A percentile compares a stretch with the other conserved stretches of the same genome.
phyloP scores from a whole-genome alignment of 2,113 vertebrate genomes.

The Casuarius casuarius region DNA sequence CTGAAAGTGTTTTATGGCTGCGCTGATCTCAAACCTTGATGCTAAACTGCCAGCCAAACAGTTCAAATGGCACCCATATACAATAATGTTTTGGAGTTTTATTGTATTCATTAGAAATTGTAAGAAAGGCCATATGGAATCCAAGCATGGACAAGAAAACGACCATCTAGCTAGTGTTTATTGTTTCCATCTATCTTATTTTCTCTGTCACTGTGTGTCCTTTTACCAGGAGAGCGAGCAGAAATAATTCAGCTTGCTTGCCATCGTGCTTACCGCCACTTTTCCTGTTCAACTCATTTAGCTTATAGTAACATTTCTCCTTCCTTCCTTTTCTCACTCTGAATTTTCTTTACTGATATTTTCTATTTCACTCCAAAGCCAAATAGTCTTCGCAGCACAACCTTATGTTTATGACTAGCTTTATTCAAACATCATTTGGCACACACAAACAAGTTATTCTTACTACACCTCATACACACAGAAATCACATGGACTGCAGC shows the following conservation, averaged over 20 bases:
- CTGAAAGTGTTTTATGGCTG: background rate
- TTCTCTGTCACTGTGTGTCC: background rate
- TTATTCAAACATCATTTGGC: background rate
- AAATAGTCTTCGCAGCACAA: background rate
- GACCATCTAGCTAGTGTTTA: background rate
- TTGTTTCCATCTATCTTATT: background rate
- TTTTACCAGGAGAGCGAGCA: background rate
- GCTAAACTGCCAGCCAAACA: background rate
- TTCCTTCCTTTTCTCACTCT: background rate
- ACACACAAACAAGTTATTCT: background rate
- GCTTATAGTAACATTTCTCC: background rate
- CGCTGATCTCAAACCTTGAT: background rate
- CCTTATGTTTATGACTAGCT: background rate
- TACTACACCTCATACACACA: background rate
- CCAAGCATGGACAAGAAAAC: background rate
- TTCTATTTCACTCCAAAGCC: background rate
- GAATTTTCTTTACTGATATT: background rate
- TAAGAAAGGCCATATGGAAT: background rate
- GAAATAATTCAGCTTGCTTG: background rate
- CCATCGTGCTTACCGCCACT: background rate
- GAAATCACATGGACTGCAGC: background rate
- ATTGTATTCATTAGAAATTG: background rate
- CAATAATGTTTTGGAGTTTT: background rate
- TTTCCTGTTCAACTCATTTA: background rate
- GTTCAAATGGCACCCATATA: background rate